phyloP scores from a whole-genome alignment of 2,797 vertebrate species.

The Pteronotus mesoamericanus region DNA sequence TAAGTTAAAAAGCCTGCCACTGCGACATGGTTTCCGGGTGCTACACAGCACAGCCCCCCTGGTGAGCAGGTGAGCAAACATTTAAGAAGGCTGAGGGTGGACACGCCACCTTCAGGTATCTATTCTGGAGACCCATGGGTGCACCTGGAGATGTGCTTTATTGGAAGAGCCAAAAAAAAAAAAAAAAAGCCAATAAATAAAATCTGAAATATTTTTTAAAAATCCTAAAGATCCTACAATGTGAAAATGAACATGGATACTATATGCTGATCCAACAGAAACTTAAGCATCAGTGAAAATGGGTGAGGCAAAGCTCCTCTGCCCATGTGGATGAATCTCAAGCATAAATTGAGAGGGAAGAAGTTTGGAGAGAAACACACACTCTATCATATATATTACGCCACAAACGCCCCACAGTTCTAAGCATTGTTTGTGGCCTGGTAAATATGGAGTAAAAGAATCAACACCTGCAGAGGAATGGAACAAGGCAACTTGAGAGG shows the following conservation, averaged over 20 bases:
- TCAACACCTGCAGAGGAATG: not conserved
- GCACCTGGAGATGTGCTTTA: not conserved
- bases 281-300: not conserved
- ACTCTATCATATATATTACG: not conserved
- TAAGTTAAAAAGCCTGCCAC: not conserved
- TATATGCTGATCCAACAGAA: not conserved
- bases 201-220: not conserved
- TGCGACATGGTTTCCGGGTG: not conserved
- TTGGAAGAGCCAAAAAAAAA: not conserved
- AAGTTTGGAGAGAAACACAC: not conserved
- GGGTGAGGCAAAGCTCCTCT: not conserved
- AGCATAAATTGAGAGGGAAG: not conserved
- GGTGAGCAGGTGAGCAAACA: not conserved
- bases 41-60: not conserved
- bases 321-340: not conserved
- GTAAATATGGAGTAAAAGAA: not conserved
- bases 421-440: not conserved
- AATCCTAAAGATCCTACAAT: not conserved
- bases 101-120: not conserved
- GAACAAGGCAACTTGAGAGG: not conserved
- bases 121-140: not conserved
- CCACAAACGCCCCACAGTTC: not conserved
- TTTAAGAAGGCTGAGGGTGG: not conserved
- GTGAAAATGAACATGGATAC: not conserved
- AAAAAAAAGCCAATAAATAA: not conserved